A percentile compares a stretch with the other conserved stretches of the same genome.
Conservation (phyloP, 2,888 invertebrate species). For the Heliconius hortense region DNA sequence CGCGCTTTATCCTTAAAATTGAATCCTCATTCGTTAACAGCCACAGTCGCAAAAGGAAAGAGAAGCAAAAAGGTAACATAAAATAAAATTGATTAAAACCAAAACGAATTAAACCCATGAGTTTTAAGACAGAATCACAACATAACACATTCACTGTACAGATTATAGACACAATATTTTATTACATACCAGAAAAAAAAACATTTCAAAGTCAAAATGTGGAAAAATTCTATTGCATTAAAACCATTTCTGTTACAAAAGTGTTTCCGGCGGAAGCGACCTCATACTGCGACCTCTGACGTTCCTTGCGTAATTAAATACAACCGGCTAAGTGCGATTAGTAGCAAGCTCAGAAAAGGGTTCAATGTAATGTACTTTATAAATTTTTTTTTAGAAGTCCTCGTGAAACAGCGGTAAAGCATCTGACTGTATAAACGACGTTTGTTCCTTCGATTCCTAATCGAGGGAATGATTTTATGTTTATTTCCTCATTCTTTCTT, state of each 20-base stretch:
- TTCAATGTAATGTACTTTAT: background rate
- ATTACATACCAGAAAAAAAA: background rate
- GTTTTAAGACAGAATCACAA: background rate
- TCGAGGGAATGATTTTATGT: too few species aligned
- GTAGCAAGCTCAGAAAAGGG: background rate
- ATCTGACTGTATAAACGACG: too few species aligned
- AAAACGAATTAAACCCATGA: background rate
- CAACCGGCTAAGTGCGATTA: constrained; percentile 13
- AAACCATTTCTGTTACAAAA: constrained; percentile 32
- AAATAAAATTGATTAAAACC: too few species aligned
- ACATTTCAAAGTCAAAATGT: constrained; percentile 20
- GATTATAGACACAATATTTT: constrained; percentile 4
- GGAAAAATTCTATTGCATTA: constrained; percentile 33
- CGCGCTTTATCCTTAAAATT: too few species aligned
- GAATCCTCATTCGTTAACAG: too few species aligned
- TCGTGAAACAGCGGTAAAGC: too few species aligned
- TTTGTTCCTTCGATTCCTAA: too few species aligned
- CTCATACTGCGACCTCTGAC: constrained; percentile 41
- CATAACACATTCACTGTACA: background rate
- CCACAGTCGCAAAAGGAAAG: too few species aligned
- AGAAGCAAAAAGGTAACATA: too few species aligned
- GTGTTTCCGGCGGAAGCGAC: constrained; percentile 41
- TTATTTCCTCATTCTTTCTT: too few species aligned
- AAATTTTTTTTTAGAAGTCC: too few species aligned
- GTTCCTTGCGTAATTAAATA: constrained; percentile 42